phyloP scores from a whole-genome alignment of 2,113 vertebrate genomes.

The Neopipo cinnamomea region DNA sequence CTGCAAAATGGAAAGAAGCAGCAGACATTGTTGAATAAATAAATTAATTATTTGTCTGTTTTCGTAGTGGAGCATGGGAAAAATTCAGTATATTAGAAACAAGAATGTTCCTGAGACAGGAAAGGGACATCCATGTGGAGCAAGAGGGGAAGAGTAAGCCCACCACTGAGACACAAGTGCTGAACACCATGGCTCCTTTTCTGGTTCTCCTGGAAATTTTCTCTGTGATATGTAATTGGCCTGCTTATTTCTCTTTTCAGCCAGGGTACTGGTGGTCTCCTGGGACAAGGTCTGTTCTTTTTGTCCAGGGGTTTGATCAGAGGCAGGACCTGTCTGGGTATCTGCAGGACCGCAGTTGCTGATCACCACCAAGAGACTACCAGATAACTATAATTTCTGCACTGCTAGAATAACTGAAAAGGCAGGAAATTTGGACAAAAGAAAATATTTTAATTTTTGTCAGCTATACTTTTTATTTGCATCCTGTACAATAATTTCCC shows the following conservation, averaged over 20 bases:
- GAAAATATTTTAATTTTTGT: background rate
- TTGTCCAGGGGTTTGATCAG: background rate
- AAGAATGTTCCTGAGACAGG: background rate
- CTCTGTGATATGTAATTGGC: background rate
- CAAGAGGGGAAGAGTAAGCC: background rate
- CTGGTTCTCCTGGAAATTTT: background rate
- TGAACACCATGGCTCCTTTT: background rate
- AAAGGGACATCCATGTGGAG: background rate
- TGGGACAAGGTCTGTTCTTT: background rate
- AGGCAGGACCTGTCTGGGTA: background rate
- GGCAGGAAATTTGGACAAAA: background rate
- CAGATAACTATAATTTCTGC: background rate
- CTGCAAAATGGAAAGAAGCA: slow-evolving; percentile 23
- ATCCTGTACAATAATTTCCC: background rate
- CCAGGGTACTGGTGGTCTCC: background rate
- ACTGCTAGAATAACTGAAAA: background rate
- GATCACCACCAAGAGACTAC: background rate
- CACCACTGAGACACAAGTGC: accelerated
- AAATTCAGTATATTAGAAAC: background rate
- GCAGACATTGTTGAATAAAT: slow-evolving; percentile 23
- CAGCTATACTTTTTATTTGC: background rate
- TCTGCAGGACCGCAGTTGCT: background rate
- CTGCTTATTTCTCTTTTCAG: background rate
- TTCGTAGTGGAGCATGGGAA: background rate
- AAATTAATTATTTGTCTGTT: background rate